A percentile compares a stretch with the other conserved stretches of the same genome.
Conservation (phyloP, 2,888 invertebrate genomes). For the Mycalesis mineus region DNA sequence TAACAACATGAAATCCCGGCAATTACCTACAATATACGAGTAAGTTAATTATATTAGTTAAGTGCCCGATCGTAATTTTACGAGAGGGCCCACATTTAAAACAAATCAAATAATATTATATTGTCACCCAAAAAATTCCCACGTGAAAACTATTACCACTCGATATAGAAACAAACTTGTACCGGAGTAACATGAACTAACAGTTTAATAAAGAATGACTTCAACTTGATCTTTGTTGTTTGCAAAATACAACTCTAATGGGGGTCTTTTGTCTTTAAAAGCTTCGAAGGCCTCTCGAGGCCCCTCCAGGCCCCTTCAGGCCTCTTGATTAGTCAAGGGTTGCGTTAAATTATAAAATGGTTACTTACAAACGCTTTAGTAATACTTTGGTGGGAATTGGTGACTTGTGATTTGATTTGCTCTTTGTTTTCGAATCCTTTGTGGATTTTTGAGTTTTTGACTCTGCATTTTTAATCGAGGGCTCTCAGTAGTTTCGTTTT, state of each 20-base stretch:
- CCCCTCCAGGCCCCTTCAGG: constrained; percentile 7
- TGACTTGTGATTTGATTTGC: constrained; percentile 34
- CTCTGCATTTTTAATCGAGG: constrained; percentile 18
- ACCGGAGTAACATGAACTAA: not conserved
- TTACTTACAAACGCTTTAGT: constrained; percentile 29
- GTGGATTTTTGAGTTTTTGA: constrained; percentile 3
- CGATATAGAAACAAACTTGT: constrained; percentile 46
- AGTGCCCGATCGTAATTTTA: not conserved
- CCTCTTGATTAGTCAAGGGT: constrained; percentile 49
- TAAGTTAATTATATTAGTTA: not conserved
- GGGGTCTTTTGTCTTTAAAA: constrained; percentile 57
- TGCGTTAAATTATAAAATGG: constrained; percentile 31
- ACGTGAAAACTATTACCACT: constrained; percentile 9
- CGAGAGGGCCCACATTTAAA: not conserved
- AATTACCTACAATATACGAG: too few relatives aligned
- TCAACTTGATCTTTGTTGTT: constrained; percentile 52
- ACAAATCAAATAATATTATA: not conserved
- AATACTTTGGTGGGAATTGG: constrained; percentile 29
- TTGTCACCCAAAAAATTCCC: constrained; percentile 14
- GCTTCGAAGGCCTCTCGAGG: constrained; percentile 21
- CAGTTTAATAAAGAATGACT: constrained; percentile 18
- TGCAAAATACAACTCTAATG: constrained; percentile 70
- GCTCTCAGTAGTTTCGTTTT: constrained; percentile 21
- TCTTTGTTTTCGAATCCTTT: constrained; percentile 18
- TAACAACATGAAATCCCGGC: too few relatives aligned